Evolutionary conservation across 2,113 vertebrate species (phyloP).

Genomic region (Archilochus colubris): DNA sequence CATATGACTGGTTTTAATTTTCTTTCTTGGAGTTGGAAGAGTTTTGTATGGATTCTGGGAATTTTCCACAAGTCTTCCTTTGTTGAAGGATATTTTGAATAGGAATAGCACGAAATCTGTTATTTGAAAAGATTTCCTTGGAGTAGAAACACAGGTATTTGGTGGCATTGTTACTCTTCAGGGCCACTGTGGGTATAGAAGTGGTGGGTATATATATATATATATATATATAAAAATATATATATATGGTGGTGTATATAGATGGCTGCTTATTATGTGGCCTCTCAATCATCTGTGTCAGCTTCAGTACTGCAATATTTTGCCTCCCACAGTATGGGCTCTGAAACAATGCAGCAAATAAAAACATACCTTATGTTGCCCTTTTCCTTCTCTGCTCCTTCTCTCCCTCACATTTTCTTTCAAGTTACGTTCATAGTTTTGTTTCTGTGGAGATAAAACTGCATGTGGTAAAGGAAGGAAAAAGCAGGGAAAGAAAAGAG

Average conservation of each 20-base stretch:
- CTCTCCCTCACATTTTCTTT: background rate
- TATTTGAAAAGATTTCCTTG: conserved; percentile 8
- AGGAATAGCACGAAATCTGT: conserved; percentile 10
- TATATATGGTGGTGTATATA: background rate
- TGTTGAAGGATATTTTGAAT: conserved; percentile 42
- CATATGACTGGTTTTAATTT: conserved; percentile 38
- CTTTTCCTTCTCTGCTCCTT: background rate
- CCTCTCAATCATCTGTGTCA: background rate
- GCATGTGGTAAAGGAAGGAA: background rate
- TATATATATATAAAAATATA: no score
- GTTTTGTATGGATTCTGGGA: background rate
- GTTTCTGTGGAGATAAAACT: background rate
- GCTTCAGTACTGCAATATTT: background rate
- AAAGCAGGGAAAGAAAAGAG: background rate
- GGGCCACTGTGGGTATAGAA: background rate
- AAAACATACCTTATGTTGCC: background rate
- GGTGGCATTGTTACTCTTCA: conserved; percentile 2
- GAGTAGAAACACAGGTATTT: background rate
- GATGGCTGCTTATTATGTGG: background rate
- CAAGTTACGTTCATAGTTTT: background rate
- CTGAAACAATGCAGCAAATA: background rate
- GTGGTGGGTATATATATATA: background rate
- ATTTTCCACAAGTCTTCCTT: conserved; percentile 28
- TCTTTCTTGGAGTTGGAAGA: background rate
- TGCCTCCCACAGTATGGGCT: background rate